A percentile compares a stretch with the other conserved stretches of the same genome.
Conservation (phyloP, 2,888 invertebrate species). For the Meteorus cinctellus region DNA sequence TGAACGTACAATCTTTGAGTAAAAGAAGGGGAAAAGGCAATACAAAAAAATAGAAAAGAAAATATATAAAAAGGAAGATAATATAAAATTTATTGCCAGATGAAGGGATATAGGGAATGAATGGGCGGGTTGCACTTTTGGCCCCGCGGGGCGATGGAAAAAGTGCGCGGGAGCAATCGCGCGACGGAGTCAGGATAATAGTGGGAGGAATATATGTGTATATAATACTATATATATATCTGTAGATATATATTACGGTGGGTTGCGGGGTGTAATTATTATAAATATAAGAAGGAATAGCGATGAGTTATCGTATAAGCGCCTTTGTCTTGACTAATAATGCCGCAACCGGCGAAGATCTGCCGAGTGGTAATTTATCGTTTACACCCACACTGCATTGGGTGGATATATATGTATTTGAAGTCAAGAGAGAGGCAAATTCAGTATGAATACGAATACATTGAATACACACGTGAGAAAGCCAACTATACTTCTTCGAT, state of each 20-base stretch:
- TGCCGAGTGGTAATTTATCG: slow-evolving; percentile 56
- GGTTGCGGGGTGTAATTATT: slow-evolving; percentile 55
- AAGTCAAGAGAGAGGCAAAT: background rate
- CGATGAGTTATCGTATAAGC: slow-evolving; percentile 55
- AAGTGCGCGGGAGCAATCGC: slow-evolving; percentile 17
- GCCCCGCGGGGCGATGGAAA: slow-evolving; percentile 18
- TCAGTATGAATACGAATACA: background rate
- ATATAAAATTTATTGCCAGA: slow-evolving; percentile 34
- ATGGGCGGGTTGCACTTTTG: slow-evolving; percentile 16
- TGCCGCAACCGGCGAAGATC: slow-evolving; percentile 52
- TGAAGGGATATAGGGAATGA: slow-evolving; percentile 26
- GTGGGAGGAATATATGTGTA: background rate
- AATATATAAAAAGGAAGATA: slow-evolving; percentile 13
- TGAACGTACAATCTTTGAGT: background rate
- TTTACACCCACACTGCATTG: slow-evolving; percentile 33
- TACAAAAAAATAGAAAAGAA: slow-evolving; percentile 16
- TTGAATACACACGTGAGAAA: background rate
- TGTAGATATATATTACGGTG: slow-evolving; percentile 1
- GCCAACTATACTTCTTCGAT: background rate
- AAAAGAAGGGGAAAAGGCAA: background rate
- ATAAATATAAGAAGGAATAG: slow-evolving; percentile 56
- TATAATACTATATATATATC: too few species aligned
- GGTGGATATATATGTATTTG: slow-evolving; percentile 3
- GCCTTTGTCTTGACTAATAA: slow-evolving; percentile 61
- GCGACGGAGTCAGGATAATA: slow-evolving; percentile 1